phyloP scores from a whole-genome alignment of 2,113 vertebrate genomes.

The Festucalex cinctus region DNA sequence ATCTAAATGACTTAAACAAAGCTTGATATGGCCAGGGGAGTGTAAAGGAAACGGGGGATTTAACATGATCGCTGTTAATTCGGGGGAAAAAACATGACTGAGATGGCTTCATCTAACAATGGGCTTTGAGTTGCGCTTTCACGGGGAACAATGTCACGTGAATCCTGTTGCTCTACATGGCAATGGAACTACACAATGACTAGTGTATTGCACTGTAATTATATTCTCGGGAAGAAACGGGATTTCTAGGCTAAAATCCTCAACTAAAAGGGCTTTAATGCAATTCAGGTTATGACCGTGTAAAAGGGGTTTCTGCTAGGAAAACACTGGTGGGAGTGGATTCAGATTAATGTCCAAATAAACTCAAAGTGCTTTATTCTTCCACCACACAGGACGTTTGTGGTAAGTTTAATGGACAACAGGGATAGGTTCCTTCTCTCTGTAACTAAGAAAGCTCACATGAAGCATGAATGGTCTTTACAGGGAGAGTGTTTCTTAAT shows the following conservation, averaged over 20 bases:
- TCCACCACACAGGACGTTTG: conserved; percentile 25
- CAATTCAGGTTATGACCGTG: conserved; percentile 63
- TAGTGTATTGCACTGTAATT: conserved; percentile 61
- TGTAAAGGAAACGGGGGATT: conserved; percentile 68
- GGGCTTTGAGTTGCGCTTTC: conserved; percentile 70
- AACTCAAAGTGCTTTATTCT: conserved; percentile 40
- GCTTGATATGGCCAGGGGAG: conserved; percentile 72
- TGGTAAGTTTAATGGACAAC: conserved; percentile 31
- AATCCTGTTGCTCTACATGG: conserved; percentile 64
- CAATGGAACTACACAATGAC: conserved; percentile 61
- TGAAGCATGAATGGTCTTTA: conserved; percentile 6
- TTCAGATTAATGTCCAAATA: conserved; percentile 51
- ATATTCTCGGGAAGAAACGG: conserved; percentile 62
- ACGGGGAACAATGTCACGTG: conserved; percentile 62
- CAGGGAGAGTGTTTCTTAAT: conserved; percentile 2
- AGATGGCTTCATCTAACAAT: conserved; percentile 72
- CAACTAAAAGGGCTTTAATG: conserved; percentile 67
- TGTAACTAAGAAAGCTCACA: background rate
- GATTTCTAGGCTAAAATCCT: conserved; percentile 70
- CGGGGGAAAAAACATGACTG: conserved; percentile 65
- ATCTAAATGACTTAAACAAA: conserved; percentile 74
- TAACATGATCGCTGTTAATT: conserved; percentile 71
- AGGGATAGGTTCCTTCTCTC: conserved; percentile 31
- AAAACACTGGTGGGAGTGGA: conserved; percentile 39
- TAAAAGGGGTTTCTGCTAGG: conserved; percentile 47